Evolutionary conservation across 1,140 invertebrate genomes (phyloP).

Genomic region (Hyphantria cunea): DNA sequence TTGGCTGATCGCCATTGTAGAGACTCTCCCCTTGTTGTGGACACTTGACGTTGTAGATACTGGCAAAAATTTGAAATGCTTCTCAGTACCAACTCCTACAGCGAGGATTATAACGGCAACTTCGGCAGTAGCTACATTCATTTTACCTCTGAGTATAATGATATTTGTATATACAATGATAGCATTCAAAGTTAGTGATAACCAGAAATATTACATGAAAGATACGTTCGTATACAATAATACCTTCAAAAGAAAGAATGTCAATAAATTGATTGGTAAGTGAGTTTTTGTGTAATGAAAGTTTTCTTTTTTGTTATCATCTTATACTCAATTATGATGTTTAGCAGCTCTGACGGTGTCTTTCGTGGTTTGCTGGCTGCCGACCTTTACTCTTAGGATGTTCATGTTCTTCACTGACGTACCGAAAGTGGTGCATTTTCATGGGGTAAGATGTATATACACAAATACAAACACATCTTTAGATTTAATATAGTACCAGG

Average conservation of each 20-base stretch:
- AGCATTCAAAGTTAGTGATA: slow-evolving; percentile 57
- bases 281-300: slow-evolving; percentile 19
- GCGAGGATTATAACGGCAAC: slow-evolving; percentile 54
- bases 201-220: slow-evolving; percentile 43
- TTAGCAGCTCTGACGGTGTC: slow-evolving; percentile 68
- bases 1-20: slow-evolving; percentile 58
- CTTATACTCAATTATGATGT: slow-evolving; percentile 29
- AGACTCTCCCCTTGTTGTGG: slow-evolving; percentile 56
- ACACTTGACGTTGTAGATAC: slow-evolving; percentile 49
- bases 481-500: too few relatives aligned
- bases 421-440: slow-evolving; percentile 9
- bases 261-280: slow-evolving; percentile 70
- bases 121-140: slow-evolving; percentile 54
- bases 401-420: slow-evolving; percentile 43
- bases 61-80: slow-evolving; percentile 45
- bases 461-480: too few relatives aligned
- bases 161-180: slow-evolving; percentile 63
- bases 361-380: slow-evolving; percentile 67
- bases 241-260: slow-evolving; percentile 56
- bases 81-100: slow-evolving; percentile 47
- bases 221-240: slow-evolving; percentile 54
- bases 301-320: background rate
- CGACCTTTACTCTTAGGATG: slow-evolving; percentile 53
- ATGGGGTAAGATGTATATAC: slow-evolving; percentile 3
- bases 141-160: slow-evolving; percentile 62